phyloP scores from a whole-genome alignment of 2,888 invertebrate species.

The Gari tellinella region DNA sequence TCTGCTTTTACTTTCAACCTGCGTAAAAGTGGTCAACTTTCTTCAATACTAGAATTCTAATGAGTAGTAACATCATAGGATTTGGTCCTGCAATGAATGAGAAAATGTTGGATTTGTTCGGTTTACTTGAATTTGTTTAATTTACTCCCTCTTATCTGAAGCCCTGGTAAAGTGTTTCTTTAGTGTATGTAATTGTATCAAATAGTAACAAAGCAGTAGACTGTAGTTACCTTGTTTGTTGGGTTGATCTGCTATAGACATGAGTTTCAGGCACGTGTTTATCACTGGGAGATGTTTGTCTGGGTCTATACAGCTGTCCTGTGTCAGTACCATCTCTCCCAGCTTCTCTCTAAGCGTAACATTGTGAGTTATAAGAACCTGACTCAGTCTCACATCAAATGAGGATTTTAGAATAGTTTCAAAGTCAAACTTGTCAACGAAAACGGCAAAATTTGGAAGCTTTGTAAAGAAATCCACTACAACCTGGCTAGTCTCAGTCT shows the following conservation, averaged over 20 bases:
- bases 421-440: conserved; percentile 26
- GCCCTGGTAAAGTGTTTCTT: no score
- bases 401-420: conserved; percentile 23
- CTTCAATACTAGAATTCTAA: no score
- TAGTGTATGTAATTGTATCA: no score
- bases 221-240: no score
- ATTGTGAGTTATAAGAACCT: conserved; percentile 41
- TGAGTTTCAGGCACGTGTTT: neutral
- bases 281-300: conserved; percentile 1
- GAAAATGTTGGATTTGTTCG: no score
- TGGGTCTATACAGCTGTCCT: neutral
- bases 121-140: no score
- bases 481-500: neutral
- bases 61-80: no score
- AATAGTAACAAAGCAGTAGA: no score
- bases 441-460: conserved; percentile 35
- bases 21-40: no score
- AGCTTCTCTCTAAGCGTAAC: conserved; percentile 10
- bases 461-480: conserved; percentile 36
- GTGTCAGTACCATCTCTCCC: conserved; percentile 4
- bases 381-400: conserved; percentile 18
- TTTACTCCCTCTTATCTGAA: no score
- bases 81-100: no score
- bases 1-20: no score
- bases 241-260: neutral